phyloP scores from a whole-genome alignment of 2,888 invertebrate species.

The Drosophila dives region DNA sequence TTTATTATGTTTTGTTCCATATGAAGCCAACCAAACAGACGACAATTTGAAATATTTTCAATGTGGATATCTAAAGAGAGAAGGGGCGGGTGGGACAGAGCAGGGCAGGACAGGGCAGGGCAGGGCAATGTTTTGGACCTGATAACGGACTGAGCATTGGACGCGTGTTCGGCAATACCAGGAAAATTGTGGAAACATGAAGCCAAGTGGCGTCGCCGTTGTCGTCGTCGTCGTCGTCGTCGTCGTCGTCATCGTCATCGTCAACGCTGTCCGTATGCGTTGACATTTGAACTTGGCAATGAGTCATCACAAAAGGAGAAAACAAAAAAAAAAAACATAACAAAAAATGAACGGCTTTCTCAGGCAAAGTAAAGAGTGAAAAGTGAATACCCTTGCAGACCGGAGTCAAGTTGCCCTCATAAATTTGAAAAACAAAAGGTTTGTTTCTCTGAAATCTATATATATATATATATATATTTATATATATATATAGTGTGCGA shows the following conservation, averaged over 20 bases:
- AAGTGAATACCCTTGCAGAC: background rate
- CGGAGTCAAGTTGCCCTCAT: background rate
- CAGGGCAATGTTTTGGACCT: conserved; percentile 41
- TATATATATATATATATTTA: background rate
- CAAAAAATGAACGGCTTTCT: background rate
- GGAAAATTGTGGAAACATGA: conserved; percentile 59
- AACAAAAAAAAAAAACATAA: conserved; percentile 8
- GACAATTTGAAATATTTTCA: conserved; percentile 49
- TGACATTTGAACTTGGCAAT: conserved; percentile 74
- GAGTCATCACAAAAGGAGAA: conserved; percentile 65
- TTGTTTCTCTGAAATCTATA: background rate
- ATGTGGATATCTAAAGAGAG: conserved; percentile 43
- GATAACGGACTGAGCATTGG: conserved; percentile 47
- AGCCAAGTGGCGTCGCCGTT: conserved; percentile 41
- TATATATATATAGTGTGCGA: background rate
- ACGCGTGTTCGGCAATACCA: conserved; percentile 34
- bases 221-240: conserved; percentile 13
- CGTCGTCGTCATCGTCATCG: background rate
- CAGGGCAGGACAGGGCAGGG: background rate
- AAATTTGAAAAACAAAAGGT: background rate
- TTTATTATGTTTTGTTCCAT: conserved; percentile 13
- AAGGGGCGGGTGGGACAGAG: background rate
- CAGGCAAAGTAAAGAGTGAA: background rate
- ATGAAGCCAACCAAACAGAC: conserved; percentile 51
- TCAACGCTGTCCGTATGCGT: conserved; percentile 18